Evolutionary conservation across 2,888 invertebrate genomes (phyloP).

Genomic region (Eugnorisma glareosa): DNA sequence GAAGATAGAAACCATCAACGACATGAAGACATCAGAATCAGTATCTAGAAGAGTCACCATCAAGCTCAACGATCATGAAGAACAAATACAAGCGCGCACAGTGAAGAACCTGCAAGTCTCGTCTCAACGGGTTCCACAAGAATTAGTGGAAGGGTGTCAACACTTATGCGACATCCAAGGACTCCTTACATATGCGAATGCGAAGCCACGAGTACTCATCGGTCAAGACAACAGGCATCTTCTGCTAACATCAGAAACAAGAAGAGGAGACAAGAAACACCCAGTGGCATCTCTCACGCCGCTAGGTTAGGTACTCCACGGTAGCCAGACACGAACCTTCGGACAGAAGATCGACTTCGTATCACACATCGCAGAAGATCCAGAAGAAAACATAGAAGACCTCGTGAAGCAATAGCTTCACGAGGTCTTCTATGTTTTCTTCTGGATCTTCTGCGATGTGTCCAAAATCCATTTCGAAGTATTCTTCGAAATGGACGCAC

Average conservation of each 20-base stretch:
- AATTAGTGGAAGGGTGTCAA: neutral
- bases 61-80: neutral
- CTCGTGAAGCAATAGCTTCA: neutral
- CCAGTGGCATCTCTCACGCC: neutral
- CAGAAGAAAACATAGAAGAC: neutral
- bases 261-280: neutral
- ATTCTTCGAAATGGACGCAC: neutral
- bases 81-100: no score
- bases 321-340: neutral
- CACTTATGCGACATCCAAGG: neutral
- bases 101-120: no score
- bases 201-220: neutral
- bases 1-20: neutral
- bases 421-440: no score
- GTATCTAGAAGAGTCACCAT: neutral
- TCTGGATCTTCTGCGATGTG: no score
- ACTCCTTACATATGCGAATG: neutral
- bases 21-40: neutral
- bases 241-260: neutral
- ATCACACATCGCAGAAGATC: neutral
- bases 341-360: neutral
- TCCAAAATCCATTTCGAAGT: no score
- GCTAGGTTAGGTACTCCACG: neutral
- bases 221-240: conserved; percentile 21
- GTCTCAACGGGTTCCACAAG: no score